phyloP scores from a whole-genome alignment of 2,797 vertebrate species.

The Dipus sagitta region DNA sequence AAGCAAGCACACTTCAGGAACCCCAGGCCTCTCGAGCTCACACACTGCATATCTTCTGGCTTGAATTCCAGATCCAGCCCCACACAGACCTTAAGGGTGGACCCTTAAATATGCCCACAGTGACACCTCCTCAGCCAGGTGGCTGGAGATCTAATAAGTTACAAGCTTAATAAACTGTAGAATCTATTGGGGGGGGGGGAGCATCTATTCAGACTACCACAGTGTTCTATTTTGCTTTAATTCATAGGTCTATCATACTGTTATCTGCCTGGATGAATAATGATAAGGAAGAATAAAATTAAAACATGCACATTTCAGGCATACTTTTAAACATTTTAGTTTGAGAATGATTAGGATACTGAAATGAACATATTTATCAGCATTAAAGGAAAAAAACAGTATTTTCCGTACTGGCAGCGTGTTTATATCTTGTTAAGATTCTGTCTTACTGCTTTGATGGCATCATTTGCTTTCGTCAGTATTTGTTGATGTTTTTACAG shows the following conservation, averaged over 20 bases:
- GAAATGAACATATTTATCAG: not conserved
- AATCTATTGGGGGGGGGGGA: too few relatives aligned
- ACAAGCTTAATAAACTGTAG: too few relatives aligned
- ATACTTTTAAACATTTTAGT: not conserved
- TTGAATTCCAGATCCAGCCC: too few relatives aligned
- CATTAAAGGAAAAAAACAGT: slow-evolving; percentile 10
- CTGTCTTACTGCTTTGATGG: slow-evolving; percentile 3
- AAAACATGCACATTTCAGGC: not conserved
- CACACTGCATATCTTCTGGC: too few relatives aligned
- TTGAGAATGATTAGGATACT: slow-evolving; percentile 16
- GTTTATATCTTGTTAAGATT: slow-evolving; percentile 6
- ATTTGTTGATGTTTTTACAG: not conserved
- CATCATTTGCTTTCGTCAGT: not conserved
- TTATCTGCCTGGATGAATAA: not conserved
- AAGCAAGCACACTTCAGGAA: too few relatives aligned
- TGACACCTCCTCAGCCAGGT: too few relatives aligned
- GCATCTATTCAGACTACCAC: too few relatives aligned
- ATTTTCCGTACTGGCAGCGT: not conserved
- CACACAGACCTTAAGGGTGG: too few relatives aligned
- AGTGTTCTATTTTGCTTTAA: not conserved
- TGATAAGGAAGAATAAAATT: not conserved
- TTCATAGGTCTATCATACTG: not conserved
- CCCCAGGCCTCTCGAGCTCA: too few relatives aligned
- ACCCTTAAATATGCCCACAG: too few relatives aligned
- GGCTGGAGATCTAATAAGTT: too few relatives aligned